Evolutionary conservation across 2,888 invertebrate genomes (phyloP).

Genomic region (Cyrtodaria siliqua): DNA sequence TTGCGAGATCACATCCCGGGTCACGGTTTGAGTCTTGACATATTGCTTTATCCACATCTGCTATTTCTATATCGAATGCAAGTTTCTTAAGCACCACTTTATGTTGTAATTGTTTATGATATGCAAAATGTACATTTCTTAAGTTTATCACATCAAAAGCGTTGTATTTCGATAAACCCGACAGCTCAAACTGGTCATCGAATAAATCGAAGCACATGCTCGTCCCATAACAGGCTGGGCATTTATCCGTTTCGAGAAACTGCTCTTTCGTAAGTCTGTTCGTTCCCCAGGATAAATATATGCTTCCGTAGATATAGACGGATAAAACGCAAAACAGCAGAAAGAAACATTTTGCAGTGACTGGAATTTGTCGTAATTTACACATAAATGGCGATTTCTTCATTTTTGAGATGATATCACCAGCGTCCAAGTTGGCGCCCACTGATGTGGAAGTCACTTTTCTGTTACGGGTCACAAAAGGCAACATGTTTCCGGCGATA

Average conservation of each 20-base stretch:
- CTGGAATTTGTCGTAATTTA: conserved; percentile 31
- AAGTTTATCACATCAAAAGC: conserved; percentile 88
- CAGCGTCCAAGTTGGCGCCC: background rate
- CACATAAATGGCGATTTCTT: conserved; percentile 39
- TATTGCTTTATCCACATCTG: conserved; percentile 88
- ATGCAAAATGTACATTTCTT: conserved; percentile 92
- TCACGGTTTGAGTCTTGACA: conserved; percentile 85
- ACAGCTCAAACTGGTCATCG: conserved; percentile 87
- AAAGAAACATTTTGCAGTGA: conserved; percentile 55
- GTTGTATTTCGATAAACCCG: conserved; percentile 81
- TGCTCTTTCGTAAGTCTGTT: conserved; percentile 74
- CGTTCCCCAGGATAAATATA: conserved; percentile 54
- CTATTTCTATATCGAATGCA: conserved; percentile 89
- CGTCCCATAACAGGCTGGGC: conserved; percentile 92
- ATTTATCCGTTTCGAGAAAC: conserved; percentile 86
- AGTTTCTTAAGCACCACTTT: conserved; percentile 91
- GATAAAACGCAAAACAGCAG: conserved; percentile 44
- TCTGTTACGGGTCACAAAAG: conserved; percentile 50
- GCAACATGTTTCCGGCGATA: conserved; percentile 38
- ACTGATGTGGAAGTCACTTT: conserved; percentile 1
- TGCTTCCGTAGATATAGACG: conserved; percentile 62
- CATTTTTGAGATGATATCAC: conserved; percentile 44
- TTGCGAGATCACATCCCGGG: conserved; percentile 86
- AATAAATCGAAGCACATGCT: conserved; percentile 90
- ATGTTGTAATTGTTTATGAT: conserved; percentile 85